A percentile compares a stretch with the other conserved stretches of the same genome.
Conservation (phyloP, 2,113 vertebrate species). For the Alligator sinensis region DNA sequence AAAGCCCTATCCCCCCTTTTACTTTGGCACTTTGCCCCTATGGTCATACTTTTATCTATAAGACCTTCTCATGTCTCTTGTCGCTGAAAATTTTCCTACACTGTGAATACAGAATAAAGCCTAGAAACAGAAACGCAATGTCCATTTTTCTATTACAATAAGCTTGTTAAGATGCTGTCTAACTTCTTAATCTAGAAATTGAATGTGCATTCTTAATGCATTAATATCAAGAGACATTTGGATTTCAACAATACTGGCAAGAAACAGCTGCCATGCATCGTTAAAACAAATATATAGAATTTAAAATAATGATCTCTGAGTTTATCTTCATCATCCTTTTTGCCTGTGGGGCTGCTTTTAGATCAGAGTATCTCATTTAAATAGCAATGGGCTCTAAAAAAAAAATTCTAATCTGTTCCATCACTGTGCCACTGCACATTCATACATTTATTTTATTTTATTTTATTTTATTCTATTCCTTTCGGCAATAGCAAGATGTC, state of each 20-base stretch:
- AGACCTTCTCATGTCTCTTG: background rate
- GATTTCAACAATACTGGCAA: background rate
- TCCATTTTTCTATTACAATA: background rate
- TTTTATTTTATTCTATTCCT: conserved; percentile 53
- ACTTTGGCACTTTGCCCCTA: no score
- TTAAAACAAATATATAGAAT: conserved; percentile 40
- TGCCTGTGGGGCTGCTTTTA: conserved; percentile 54
- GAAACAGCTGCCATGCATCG: background rate
- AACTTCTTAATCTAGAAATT: background rate
- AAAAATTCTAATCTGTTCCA: conserved; percentile 42
- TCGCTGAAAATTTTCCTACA: background rate
- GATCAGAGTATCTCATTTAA: conserved; percentile 73
- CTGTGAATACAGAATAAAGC: background rate
- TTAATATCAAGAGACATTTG: conserved; percentile 9
- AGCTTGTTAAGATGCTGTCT: background rate
- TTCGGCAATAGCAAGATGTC: conserved; percentile 49
- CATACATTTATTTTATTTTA: conserved; percentile 7
- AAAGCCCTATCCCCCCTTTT: no score
- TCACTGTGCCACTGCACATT: conserved; percentile 41
- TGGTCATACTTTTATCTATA: no score
- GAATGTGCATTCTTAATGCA: background rate
- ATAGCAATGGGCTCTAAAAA: conserved; percentile 51
- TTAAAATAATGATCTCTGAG: conserved; percentile 51
- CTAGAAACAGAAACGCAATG: background rate
- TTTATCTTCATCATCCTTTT: conserved; percentile 45